Evolutionary conservation across 2,888 invertebrate genomes (phyloP).

Genomic region (Frankliniella fusca): DNA sequence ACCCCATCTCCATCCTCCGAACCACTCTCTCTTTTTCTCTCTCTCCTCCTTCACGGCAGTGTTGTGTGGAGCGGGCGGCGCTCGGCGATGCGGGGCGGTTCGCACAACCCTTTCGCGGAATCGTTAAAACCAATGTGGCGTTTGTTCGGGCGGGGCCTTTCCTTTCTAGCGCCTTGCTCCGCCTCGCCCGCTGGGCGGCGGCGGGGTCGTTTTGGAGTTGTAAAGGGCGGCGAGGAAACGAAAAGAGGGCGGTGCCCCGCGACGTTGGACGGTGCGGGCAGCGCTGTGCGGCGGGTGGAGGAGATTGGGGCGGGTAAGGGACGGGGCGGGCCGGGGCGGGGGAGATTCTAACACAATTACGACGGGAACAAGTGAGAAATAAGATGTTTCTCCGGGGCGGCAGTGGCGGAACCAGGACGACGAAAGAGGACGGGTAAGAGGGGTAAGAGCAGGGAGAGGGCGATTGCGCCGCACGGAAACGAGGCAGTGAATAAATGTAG

Average conservation of each 20-base stretch:
- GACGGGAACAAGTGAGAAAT: constrained; percentile 19
- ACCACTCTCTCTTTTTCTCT: constrained; percentile 24
- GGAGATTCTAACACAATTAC: constrained; percentile 25
- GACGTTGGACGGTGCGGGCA: not conserved
- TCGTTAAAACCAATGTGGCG: constrained; percentile 24
- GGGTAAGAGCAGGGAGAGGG: not conserved
- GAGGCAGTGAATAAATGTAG: not conserved
- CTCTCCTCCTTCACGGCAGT: not conserved
- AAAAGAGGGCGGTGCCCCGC: not conserved
- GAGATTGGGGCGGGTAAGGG: not conserved
- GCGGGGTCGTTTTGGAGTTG: constrained; percentile 19
- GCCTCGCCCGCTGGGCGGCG: not conserved
- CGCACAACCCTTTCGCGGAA: constrained; percentile 14
- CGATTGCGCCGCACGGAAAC: not conserved
- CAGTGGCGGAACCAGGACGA: not conserved
- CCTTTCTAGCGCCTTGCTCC: not conserved
- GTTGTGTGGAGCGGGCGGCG: no score
- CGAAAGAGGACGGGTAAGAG: not conserved
- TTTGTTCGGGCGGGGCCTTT: not conserved
- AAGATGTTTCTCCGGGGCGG: not conserved
- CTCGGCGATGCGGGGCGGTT: not conserved
- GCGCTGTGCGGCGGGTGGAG: not conserved
- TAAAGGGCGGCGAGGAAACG: constrained; percentile 12
- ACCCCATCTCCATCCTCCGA: no score
- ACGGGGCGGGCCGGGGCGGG: not conserved